Evolutionary conservation across 2,113 vertebrate species (phyloP).

Genomic region (Scalopus aquaticus): DNA sequence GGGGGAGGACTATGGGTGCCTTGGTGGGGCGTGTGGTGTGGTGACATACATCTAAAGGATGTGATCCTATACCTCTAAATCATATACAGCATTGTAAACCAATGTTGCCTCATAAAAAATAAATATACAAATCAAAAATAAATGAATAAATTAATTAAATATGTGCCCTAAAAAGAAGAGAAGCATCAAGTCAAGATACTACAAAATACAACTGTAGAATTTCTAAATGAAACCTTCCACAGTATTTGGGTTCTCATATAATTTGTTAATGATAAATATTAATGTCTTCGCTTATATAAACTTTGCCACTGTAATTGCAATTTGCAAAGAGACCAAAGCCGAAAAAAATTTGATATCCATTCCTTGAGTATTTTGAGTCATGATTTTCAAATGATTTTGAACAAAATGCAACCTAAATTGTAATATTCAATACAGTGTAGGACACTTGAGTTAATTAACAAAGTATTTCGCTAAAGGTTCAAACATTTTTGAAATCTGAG

Average conservation of each 20-base stretch:
- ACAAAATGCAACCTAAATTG: slow-evolving; percentile 48
- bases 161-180: too few species aligned
- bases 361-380: slow-evolving; percentile 42
- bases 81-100: too few species aligned
- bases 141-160: too few species aligned
- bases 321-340: slow-evolving; percentile 19
- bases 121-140: too few species aligned
- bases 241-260: not conserved
- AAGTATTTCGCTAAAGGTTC: slow-evolving; percentile 23
- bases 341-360: not conserved
- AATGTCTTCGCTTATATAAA: not conserved
- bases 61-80: too few species aligned
- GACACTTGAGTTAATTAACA: slow-evolving; percentile 42
- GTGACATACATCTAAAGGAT: too few species aligned
- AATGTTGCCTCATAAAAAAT: too few species aligned
- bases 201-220: not conserved
- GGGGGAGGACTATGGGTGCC: too few species aligned
- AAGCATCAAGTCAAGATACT: not conserved
- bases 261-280: not conserved
- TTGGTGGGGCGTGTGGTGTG: too few species aligned
- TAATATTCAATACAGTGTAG: slow-evolving; percentile 1
- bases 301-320: slow-evolving; percentile 20
- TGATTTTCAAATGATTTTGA: slow-evolving; percentile 50
- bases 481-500: slow-evolving; percentile 39
- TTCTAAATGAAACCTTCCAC: not conserved